Base-by-base conservation (phyloP, 2,113 vertebrate genomes). In the Ictalurus furcatus region DNA sequence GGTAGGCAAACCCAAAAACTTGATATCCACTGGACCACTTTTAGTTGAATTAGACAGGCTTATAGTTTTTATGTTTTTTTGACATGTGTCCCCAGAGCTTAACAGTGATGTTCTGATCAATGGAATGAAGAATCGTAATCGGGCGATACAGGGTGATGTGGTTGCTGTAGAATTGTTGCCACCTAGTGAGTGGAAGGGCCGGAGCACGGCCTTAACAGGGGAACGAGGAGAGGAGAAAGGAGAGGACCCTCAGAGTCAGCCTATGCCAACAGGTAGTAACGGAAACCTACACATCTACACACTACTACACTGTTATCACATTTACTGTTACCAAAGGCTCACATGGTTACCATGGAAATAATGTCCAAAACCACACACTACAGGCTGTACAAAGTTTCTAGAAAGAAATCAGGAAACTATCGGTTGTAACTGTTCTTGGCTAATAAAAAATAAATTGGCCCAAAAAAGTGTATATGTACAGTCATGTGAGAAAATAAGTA, bases 161-260 rank as follows among this genome's bases (percentile, higher is more conserved):
- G 98, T 99, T 0, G 98, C 91, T 9, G 96, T 97, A 69, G 98
- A 99, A 88, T 61, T 99, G 85, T 89, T 99, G 23, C 97, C 97
- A 0, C 91, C 88, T 84, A 94, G 88, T 0, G 97, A 99, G 16
- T 99, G 98, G 98, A 96, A 96, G 74, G 97, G 98, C 65, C 96
- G 95, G 74, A 96, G 91, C 0, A 95, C 93, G 0, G 96, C 97
- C 0, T 96, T 99, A 90, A 95, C 96, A 7, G 97, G 97, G 87
- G 96, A 94, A 0, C 96, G 96, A 71, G 89, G 84, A 0, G 97
- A 98, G 0, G 97, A 98, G 59, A 97, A 93, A 25, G 90, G 88
- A 0, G 95, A 96, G 21, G 97, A 97, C 37, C 86, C 82, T 37
- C 94, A 95, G 0, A 95, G 94, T 0, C 96, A 97, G 76, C 96